Evolutionary conservation across 2,888 invertebrate species (phyloP), one percentile per base, ranked within the genome.

Genomic region (Ganaspis brasiliensis): DNA sequence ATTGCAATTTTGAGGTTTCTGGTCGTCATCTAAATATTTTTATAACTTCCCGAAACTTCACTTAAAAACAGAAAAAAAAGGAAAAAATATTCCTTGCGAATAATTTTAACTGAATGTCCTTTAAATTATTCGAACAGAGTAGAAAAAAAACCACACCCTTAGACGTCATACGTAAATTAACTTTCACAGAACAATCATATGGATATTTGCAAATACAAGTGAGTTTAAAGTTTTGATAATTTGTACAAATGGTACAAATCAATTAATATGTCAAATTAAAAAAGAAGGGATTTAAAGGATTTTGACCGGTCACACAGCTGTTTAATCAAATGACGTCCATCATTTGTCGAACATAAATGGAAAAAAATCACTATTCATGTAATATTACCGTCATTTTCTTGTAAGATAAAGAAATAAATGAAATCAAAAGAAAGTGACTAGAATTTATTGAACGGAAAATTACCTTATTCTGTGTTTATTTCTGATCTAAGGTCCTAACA

Each of bases 11-110:
- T 45, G 24, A 21, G 67, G 21, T 9, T 67, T 45, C 40, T n/a
- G 67, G 40, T n/a, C 24, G 67, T 67, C 67, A 67, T 67, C 67
- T 67, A 67, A 67, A 67, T 61, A 67, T 67, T n/a, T 67, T 21
- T 67, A 24, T 21, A 45, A 45, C 21, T 24, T 8, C 24, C n/a
- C 14, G 1, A 45, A 45, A 67, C 14, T 67, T 2, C 24, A 67
- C 40, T 61, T 10, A 5, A 61, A 40, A 37, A n/a, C 2, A 16
- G 16, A 16, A 19, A 37, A 61, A 26, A 61, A 37, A 31, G 19
- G 2, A 3, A 2, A 16, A 61, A 19, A 35, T 19, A 31, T 61
- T 61, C 12, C 19, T 2, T 37, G 35, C 10, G 12, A 9, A 16
- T 12, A 37, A 4, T 19, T 10, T 10, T 12, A 35, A 6, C 21